Evolutionary conservation across 2,113 vertebrate species (phyloP).

Genomic region (Circaetus gallicus): DNA sequence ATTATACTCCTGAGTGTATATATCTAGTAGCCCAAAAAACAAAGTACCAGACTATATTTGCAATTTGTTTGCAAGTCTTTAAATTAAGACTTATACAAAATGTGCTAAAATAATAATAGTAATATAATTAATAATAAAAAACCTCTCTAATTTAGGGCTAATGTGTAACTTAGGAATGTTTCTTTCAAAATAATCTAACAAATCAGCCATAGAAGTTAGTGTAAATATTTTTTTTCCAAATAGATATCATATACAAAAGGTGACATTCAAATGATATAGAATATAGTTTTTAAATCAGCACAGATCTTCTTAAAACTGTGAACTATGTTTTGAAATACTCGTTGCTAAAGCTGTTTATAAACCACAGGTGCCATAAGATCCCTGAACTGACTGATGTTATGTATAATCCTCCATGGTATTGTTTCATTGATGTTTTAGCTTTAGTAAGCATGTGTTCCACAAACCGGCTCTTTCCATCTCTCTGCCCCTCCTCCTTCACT

Average conservation of each 20-base stretch:
- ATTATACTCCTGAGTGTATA: constrained; percentile 68
- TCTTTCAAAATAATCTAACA: constrained; percentile 74
- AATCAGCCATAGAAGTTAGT: constrained; percentile 84
- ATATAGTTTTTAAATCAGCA: constrained; percentile 92
- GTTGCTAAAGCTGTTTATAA: constrained; percentile 91
- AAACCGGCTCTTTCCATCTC: constrained; percentile 55
- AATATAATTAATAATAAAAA: constrained; percentile 16
- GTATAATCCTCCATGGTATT: constrained; percentile 72
- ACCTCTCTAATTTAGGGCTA: constrained; percentile 66
- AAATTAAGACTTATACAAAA: constrained; percentile 63
- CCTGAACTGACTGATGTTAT: constrained; percentile 74
- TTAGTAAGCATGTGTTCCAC: constrained; percentile 76
- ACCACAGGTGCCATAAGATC: constrained; percentile 98
- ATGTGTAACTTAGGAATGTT: constrained; percentile 75
- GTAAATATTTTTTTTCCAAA: constrained; percentile 88
- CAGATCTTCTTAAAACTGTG: constrained; percentile 97
- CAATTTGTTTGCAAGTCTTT: constrained; percentile 63
- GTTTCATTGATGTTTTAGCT: constrained; percentile 70
- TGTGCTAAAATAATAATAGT: constrained; percentile 49
- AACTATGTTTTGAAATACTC: constrained; percentile 90
- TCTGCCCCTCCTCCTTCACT: not conserved
- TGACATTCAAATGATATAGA: constrained; percentile 82
- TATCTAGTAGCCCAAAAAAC: constrained; percentile 60
- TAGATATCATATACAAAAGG: constrained; percentile 79
- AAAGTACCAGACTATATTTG: constrained; percentile 25